phyloP scores from a whole-genome alignment of 2,888 invertebrate genomes.

The Cheilosia variabilis region DNA sequence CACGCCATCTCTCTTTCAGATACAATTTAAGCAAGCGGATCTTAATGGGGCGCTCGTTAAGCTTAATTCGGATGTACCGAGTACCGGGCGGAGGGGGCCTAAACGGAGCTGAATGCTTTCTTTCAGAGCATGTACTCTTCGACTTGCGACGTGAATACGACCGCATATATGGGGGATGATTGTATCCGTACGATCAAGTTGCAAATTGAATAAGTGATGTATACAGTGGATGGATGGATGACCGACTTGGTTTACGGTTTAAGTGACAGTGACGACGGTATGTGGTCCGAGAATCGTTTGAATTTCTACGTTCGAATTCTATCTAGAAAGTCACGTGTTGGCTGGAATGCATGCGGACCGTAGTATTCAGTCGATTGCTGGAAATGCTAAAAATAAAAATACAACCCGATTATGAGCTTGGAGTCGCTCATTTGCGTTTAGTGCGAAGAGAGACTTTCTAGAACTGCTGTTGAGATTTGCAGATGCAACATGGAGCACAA shows the following conservation, averaged over 20 bases:
- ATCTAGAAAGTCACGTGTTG: constrained; percentile 58
- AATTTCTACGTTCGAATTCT: not conserved
- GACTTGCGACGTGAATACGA: constrained; percentile 16
- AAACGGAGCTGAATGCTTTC: constrained; percentile 8
- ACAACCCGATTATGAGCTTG: no score
- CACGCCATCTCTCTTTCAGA: constrained; percentile 63
- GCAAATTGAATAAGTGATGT: constrained; percentile 67
- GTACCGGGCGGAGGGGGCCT: not conserved
- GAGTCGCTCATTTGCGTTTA: not conserved
- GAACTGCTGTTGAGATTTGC: no score
- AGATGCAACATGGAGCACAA: no score
- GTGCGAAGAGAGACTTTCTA: no score
- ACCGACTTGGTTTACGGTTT: constrained; percentile 58
- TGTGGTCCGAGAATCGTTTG: constrained; percentile 13
- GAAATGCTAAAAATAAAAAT: not conserved
- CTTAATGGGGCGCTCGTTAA: constrained; percentile 61
- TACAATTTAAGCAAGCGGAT: constrained; percentile 38
- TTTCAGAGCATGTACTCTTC: constrained; percentile 16
- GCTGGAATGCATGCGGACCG: not conserved
- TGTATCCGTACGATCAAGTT: constrained; percentile 15
- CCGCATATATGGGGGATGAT: constrained; percentile 36
- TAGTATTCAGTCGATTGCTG: not conserved
- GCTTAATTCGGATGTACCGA: constrained; percentile 56
- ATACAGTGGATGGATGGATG: constrained; percentile 29
- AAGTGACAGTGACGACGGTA: constrained; percentile 19